Percentiles rank a stretch among this genome's conserved stretches.
phyloP scores from a whole-genome alignment of 2,888 invertebrate genomes.

The Drosophila borborema region DNA sequence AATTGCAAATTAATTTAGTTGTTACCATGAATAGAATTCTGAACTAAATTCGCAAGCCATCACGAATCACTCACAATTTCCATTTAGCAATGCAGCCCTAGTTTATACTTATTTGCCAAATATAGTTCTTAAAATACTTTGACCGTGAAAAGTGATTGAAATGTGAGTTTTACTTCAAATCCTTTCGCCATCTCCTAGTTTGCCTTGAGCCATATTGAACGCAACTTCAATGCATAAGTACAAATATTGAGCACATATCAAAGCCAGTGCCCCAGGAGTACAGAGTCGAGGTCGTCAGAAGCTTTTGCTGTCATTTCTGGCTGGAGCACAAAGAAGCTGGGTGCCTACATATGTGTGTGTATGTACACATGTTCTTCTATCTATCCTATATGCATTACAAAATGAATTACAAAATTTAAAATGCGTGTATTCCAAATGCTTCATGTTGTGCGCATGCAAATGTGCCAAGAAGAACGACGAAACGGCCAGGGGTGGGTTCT shows the following conservation, averaged over 20 bases:
- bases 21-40: neutral
- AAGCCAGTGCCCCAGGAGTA: constrained; percentile 4
- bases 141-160: constrained; percentile 12
- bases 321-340: constrained; percentile 27
- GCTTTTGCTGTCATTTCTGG: constrained; percentile 6
- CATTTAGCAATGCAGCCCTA: neutral
- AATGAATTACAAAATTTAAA: constrained; percentile 67
- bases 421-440: constrained; percentile 64
- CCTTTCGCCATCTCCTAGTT: neutral
- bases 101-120: neutral
- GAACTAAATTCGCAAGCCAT: neutral
- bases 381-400: constrained; percentile 60
- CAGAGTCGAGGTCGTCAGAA: constrained; percentile 18
- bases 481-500: neutral
- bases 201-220: constrained; percentile 9
- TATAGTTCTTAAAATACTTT: neutral
- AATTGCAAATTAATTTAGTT: neutral
- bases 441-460: constrained; percentile 58
- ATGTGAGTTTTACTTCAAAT: constrained; percentile 3
- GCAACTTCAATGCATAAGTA: constrained; percentile 29
- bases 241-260: constrained; percentile 12
- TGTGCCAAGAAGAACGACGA: constrained; percentile 9
- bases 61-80: neutral
- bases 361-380: constrained; percentile 7
- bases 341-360: neutral